These are phyloP conservation scores for Oceanites oceanicus DNA, from an alignment of 2,113 vertebrate species.

Conservation along the genomic window DNA sequence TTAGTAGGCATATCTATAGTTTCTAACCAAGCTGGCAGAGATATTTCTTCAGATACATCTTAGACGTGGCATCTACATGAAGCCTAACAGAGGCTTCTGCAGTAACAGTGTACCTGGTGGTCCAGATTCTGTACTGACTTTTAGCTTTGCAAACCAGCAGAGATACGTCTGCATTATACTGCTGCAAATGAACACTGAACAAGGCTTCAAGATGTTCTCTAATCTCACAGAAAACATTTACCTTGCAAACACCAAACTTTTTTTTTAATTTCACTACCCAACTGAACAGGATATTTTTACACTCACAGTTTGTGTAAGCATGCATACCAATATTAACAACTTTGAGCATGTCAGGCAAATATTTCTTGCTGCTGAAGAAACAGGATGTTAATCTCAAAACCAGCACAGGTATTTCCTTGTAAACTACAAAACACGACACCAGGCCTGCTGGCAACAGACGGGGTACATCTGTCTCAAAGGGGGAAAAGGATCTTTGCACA, in stretches of 20 bases:
- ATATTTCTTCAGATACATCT: not conserved
- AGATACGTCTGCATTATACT: not conserved
- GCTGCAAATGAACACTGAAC: not conserved
- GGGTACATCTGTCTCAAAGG: no score
- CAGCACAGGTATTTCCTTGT: slow-evolving; percentile 6
- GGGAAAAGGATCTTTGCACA: no score
- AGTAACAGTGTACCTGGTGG: no score
- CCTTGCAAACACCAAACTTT: not conserved
- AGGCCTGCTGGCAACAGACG: no score
- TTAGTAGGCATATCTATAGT: not conserved
- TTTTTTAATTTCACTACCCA: not conserved
- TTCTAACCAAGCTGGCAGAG: not conserved
- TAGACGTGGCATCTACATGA: accelerated
- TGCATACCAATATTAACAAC: not conserved
- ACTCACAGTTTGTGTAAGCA: not conserved
- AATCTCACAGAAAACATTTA: not conserved
- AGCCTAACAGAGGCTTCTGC: not conserved
- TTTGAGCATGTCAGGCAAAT: not conserved
- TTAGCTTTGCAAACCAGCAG: not conserved
- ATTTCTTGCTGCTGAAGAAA: slow-evolving; percentile 1
- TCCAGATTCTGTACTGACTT: not conserved
- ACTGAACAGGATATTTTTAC: not conserved
- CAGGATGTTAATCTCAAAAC: slow-evolving; percentile 2
- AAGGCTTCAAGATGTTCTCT: not conserved
- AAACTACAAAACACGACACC: not conserved